A percentile compares a stretch with the other conserved stretches of the same genome.
Conservation (phyloP, 2,113 vertebrate species). For the Chaenogobius annularis region DNA sequence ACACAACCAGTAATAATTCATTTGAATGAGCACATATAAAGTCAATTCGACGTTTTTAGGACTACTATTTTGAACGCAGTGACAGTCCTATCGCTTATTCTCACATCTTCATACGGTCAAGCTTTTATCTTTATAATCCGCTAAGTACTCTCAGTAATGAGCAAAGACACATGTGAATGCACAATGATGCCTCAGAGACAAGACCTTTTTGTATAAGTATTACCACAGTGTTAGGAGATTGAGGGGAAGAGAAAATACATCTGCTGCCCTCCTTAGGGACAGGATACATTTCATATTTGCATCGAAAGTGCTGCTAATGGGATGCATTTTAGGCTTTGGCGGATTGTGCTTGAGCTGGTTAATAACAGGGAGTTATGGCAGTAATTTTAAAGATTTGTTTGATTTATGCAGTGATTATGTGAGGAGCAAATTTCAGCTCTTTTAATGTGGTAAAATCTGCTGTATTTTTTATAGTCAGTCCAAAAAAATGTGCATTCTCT, state of each 20-base stretch:
- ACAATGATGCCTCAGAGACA: constrained; percentile 12
- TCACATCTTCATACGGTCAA: constrained; percentile 32
- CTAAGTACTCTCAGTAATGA: constrained; percentile 38
- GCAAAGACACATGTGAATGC: constrained; percentile 21
- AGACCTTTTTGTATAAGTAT: constrained; percentile 16
- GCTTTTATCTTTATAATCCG: constrained; percentile 47
- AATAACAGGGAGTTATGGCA: neutral
- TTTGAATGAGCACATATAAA: constrained; percentile 38
- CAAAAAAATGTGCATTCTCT: neutral
- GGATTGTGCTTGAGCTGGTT: constrained; percentile 23
- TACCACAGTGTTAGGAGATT: constrained; percentile 27
- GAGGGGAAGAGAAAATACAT: constrained; percentile 33
- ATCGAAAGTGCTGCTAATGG: constrained; percentile 32
- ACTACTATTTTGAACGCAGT: constrained; percentile 43
- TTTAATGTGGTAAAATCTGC: neutral
- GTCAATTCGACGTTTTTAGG: constrained; percentile 35
- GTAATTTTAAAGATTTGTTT: constrained; percentile 8
- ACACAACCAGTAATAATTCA: constrained; percentile 32
- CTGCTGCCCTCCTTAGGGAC: constrained; percentile 19
- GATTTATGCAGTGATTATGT: constrained; percentile 13
- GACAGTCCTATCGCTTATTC: constrained; percentile 13
- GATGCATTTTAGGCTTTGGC: constrained; percentile 10
- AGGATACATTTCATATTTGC: constrained; percentile 11
- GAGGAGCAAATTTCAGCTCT: neutral
- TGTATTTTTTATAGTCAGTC: neutral